A percentile compares a stretch with the other conserved stretches of the same genome.
These are phyloP conservation scores for Ciconia maguari DNA, from an alignment of 2,113 vertebrate genomes.

Conservation along the genomic window DNA sequence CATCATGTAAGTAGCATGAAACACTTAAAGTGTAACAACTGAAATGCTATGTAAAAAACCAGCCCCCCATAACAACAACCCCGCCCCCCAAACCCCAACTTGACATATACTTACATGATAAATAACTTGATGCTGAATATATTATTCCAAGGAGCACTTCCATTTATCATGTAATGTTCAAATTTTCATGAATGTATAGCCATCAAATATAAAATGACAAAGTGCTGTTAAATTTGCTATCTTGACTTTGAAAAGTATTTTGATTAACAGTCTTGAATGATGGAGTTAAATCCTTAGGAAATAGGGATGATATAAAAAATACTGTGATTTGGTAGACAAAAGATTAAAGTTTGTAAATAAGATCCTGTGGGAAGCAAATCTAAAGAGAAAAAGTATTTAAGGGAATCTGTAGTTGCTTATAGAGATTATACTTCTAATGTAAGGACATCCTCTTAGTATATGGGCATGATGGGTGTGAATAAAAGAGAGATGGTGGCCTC, in stretches of 20 bases:
- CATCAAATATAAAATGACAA: not conserved
- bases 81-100: not conserved
- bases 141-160: not conserved
- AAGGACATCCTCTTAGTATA: not conserved
- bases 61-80: not conserved
- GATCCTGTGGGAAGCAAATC: not conserved
- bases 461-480: not conserved
- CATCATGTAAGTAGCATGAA: not conserved
- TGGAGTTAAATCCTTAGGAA: not conserved
- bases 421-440: not conserved
- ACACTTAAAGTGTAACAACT: not conserved
- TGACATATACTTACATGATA: not conserved
- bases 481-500: not conserved
- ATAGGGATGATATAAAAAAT: not conserved
- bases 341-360: fast-evolving
- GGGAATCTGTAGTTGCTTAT: not conserved
- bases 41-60: not conserved
- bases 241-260: not conserved
- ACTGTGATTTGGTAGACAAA: not conserved
- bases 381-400: not conserved
- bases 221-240: not conserved
- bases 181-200: not conserved
- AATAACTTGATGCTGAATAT: not conserved
- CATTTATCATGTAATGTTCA: not conserved
- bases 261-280: not conserved